Percentiles rank a stretch among this genome's conserved stretches.
These are phyloP conservation scores for Gerris buenoi DNA, from an alignment of 1,140 invertebrate genomes.

Conservation along the genomic window DNA sequence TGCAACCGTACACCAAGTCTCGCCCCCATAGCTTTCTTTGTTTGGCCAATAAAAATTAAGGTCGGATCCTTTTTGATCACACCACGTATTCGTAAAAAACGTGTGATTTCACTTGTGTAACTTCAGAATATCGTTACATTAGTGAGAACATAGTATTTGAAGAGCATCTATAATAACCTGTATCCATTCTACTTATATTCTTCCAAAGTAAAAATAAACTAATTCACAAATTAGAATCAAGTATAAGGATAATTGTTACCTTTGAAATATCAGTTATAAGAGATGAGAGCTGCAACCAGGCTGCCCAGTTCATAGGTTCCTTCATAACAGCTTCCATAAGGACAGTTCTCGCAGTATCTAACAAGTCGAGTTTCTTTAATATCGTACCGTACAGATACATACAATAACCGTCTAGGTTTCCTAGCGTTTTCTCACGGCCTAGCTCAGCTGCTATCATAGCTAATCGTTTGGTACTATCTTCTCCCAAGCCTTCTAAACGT, in stretches of 20 bases:
- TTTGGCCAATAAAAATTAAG: too few relatives aligned
- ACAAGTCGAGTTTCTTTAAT: conserved; percentile 70
- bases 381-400: conserved; percentile 85
- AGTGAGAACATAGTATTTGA: too few relatives aligned
- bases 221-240: too few relatives aligned
- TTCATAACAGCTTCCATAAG: conserved; percentile 59
- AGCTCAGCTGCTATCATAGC: conserved; percentile 39
- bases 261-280: conserved; percentile 58
- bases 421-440: conserved; percentile 39
- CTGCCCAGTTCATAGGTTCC: conserved; percentile 77
- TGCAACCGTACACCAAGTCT: too few relatives aligned
- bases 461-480: conserved; percentile 52
- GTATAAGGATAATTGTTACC: too few relatives aligned
- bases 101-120: too few relatives aligned
- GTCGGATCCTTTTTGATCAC: too few relatives aligned
- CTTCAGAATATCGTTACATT: too few relatives aligned
- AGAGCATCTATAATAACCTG: too few relatives aligned
- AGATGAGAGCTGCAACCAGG: conserved; percentile 81
- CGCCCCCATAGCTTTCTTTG: too few relatives aligned
- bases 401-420: conserved; percentile 68
- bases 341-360: conserved; percentile 53
- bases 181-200: background rate
- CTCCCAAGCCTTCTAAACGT: conserved; percentile 65
- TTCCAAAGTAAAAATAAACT: conserved; percentile 5
- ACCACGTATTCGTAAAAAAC: too few relatives aligned